These are phyloP conservation scores for Megaceryle maxima DNA, from an alignment of 2,113 vertebrate species.

Conservation along the genomic window DNA sequence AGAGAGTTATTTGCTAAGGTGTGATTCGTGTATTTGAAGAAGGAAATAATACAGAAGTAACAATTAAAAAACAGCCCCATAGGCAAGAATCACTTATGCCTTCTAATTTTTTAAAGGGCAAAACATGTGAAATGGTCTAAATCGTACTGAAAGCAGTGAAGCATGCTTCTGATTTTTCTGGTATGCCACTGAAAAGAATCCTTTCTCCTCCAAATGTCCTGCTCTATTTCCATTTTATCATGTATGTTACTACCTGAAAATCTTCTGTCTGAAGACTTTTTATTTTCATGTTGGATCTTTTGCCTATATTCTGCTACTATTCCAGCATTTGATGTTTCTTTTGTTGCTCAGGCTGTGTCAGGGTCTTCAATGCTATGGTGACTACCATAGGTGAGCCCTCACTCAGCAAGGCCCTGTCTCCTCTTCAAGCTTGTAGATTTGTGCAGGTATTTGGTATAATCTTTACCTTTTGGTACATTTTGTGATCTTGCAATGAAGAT, in stretches of 20 bases:
- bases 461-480: not conserved
- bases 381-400: not conserved
- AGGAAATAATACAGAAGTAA: not conserved
- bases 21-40: not conserved
- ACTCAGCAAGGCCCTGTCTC: not conserved
- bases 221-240: not conserved
- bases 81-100: not conserved
- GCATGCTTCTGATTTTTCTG: not conserved
- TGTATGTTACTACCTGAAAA: not conserved
- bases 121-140: not conserved
- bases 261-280: not conserved
- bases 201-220: not conserved
- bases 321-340: not conserved
- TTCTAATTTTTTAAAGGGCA: not conserved
- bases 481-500: not conserved
- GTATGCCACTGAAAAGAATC: not conserved
- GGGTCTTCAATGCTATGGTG: not conserved
- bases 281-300: not conserved
- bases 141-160: not conserved
- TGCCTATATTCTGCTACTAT: not conserved
- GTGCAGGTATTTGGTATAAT: not conserved
- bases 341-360: rapidly evolving
- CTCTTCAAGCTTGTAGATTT: not conserved
- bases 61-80: not conserved
- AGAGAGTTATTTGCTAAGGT: not conserved